Conservation (phyloP, 2,113 vertebrate species). For the Nothobranchius furzeri region DNA sequence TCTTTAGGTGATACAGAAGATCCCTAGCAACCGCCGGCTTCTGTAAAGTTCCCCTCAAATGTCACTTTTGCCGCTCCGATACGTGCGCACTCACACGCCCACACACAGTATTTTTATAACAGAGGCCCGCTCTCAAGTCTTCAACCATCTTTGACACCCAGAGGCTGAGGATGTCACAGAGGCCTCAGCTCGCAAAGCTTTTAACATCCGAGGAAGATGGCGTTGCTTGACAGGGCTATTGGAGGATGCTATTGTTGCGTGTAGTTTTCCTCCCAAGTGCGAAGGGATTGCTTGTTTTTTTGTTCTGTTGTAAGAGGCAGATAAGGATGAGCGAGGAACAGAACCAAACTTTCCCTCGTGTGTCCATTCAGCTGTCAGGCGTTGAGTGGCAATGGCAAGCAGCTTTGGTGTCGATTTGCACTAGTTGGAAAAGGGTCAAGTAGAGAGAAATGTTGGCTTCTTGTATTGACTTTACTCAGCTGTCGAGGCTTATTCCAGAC, state of each 20-base stretch:
- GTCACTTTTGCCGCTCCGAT: slow-evolving; percentile 78
- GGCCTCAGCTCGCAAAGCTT: slow-evolving; percentile 77
- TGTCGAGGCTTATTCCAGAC: slow-evolving; percentile 36
- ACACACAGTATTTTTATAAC: slow-evolving; percentile 75
- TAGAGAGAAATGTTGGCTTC: slow-evolving; percentile 44
- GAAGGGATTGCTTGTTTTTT: slow-evolving; percentile 65
- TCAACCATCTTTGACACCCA: slow-evolving; percentile 76
- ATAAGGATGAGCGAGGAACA: slow-evolving; percentile 57
- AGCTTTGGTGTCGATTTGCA: slow-evolving; percentile 39
- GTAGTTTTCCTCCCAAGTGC: slow-evolving; percentile 54
- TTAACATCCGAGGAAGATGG: slow-evolving; percentile 75
- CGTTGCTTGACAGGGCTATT: slow-evolving; percentile 73
- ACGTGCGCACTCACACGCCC: slow-evolving; percentile 65
- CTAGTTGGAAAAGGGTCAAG: slow-evolving; percentile 51
- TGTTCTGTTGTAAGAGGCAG: slow-evolving; percentile 45
- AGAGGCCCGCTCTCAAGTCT: slow-evolving; percentile 76
- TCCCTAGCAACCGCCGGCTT: slow-evolving; percentile 74
- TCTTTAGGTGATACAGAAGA: slow-evolving; percentile 82
- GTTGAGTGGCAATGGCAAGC: slow-evolving; percentile 58
- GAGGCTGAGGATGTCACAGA: slow-evolving; percentile 71
- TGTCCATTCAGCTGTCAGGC: slow-evolving; percentile 66
- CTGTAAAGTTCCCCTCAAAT: slow-evolving; percentile 86
- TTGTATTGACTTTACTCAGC: slow-evolving; percentile 49
- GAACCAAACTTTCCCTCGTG: slow-evolving; percentile 57
- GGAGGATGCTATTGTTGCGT: slow-evolving; percentile 73